Evolutionary conservation across 1,140 invertebrate species (phyloP).

Genomic region (Drosophila melanogaster): Release_6_plus_ISO1_MT NT_037436.4:15591501-15592000

Average conservation of each 20-base stretch:
- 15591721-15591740: constrained; percentile 3
- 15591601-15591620: no score
- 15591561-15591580: no score
- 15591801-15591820: constrained; percentile 26
- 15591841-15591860: constrained; percentile 45
- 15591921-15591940: constrained; percentile 72
- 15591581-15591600: no score
- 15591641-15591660: neutral
- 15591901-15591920: constrained; percentile 14
- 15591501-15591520: neutral
- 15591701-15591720: constrained; percentile 1
- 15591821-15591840: constrained; percentile 45
- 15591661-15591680: neutral
- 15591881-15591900: constrained; percentile 28
- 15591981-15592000: constrained; percentile 42
- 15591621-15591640: no score
- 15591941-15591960: constrained; percentile 79
- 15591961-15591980: constrained; percentile 74
- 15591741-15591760: constrained; percentile 35
- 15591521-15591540: neutral
- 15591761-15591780: constrained; percentile 37
- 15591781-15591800: constrained; percentile 32
- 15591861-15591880: constrained; percentile 51
- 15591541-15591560: no score
- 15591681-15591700: neutral